Evolutionary conservation across 2,888 invertebrate genomes (phyloP).

Genomic region (Andrena hattorfiana): DNA sequence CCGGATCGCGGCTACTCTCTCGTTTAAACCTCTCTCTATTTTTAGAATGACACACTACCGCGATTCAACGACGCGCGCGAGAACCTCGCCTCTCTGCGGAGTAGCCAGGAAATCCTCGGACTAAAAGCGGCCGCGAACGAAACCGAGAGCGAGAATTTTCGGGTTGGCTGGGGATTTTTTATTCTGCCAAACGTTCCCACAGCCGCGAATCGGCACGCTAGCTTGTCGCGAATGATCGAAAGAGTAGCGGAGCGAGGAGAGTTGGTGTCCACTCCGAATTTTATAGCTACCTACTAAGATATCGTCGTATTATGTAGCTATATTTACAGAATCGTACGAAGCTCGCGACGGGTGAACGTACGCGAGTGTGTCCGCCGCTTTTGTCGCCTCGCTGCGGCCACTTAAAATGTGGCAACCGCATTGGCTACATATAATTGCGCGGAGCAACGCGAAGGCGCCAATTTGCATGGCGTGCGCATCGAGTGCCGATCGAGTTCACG

Average conservation of each 20-base stretch:
- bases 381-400: conserved; percentile 53
- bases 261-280: not conserved
- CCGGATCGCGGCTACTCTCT: conserved; percentile 54
- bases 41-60: conserved; percentile 84
- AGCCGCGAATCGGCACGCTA: not conserved
- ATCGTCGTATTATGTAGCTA: conserved; percentile 44
- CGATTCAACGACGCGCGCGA: conserved; percentile 79
- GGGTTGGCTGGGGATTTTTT: conserved; percentile 8
- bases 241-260: not conserved
- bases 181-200: not conserved
- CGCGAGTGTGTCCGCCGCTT: conserved; percentile 57
- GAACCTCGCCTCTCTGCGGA: conserved; percentile 17
- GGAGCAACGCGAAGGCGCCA: conserved; percentile 27
- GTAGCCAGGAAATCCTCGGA: conserved; percentile 72
- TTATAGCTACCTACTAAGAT: conserved; percentile 7
- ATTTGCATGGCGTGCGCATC: conserved; percentile 36
- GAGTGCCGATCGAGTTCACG: not conserved
- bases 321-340: conserved; percentile 48
- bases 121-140: conserved; percentile 74
- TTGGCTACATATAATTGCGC: conserved; percentile 24
- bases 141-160: conserved; percentile 50
- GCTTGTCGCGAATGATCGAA: not conserved
- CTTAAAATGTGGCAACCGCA: conserved; percentile 44
- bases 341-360: conserved; percentile 45
- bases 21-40: conserved; percentile 76